Conservation (phyloP, 2,888 invertebrate genomes). For the Odontothrips loti region DNA sequence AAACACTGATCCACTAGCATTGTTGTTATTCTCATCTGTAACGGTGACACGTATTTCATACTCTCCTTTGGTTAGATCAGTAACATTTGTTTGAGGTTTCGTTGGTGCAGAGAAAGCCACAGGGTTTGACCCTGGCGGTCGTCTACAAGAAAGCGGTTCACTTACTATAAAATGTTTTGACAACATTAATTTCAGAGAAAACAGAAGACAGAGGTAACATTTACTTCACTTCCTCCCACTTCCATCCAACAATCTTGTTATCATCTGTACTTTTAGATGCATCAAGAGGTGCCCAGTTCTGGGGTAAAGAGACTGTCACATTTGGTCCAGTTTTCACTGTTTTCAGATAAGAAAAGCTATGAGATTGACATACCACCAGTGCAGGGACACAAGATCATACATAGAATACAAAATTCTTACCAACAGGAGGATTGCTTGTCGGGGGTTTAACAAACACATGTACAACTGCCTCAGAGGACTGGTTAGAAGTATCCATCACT, state of each 20-base stretch:
- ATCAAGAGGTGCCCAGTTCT: constrained; percentile 74
- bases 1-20: constrained; percentile 66
- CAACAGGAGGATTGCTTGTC: constrained; percentile 76
- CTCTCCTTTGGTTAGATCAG: constrained; percentile 74
- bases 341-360: constrained; percentile 40
- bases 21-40: constrained; percentile 76
- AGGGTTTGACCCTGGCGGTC: constrained; percentile 50
- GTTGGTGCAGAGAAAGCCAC: constrained; percentile 52
- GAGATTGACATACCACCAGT: not conserved
- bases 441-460: constrained; percentile 91
- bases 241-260: constrained; percentile 72
- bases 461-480: constrained; percentile 80
- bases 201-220: constrained; percentile 30
- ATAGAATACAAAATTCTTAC: constrained; percentile 45
- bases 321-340: constrained; percentile 53
- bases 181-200: not conserved
- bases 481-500: constrained; percentile 87
- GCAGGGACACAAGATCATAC: constrained; percentile 24
- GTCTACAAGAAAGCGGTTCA: not conserved
- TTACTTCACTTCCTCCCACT: constrained; percentile 74
- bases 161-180: not conserved
- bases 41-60: constrained; percentile 79
- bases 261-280: constrained; percentile 79
- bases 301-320: constrained; percentile 73
- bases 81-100: constrained; percentile 67